A percentile compares a stretch with the other conserved stretches of the same genome.
Evolutionary conservation across 2,797 vertebrate genomes (phyloP).

Genomic region (Neosalanx taihuensis): DNA sequence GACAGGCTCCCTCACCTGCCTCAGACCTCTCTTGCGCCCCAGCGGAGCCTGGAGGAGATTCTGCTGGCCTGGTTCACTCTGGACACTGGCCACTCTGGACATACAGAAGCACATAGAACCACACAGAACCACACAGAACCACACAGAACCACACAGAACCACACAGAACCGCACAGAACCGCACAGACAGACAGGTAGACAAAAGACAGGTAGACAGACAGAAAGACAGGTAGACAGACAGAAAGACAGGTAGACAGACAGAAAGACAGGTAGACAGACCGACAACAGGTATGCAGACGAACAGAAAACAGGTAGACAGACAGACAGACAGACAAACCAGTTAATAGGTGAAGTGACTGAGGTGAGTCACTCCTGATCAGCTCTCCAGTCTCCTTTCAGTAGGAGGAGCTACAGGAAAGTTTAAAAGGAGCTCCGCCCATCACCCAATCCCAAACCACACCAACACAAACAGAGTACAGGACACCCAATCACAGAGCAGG

Average conservation of each 20-base stretch:
- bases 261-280: constrained; percentile 13
- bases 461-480: constrained; percentile 50
- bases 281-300: constrained; percentile 5
- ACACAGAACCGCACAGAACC: constrained; percentile 7
- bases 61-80: constrained; percentile 97
- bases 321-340: not conserved
- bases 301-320: not conserved
- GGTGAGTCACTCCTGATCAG: constrained; percentile 13
- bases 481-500: constrained; percentile 54
- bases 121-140: constrained; percentile 8
- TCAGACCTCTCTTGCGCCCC: constrained; percentile 90
- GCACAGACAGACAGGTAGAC: not conserved
- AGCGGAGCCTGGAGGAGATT: constrained; percentile 93
- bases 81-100: constrained; percentile 93
- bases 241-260: constrained; percentile 7
- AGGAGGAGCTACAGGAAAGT: constrained; percentile 14
- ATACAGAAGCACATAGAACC: constrained; percentile 14
- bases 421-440: not conserved
- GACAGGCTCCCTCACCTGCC: constrained; percentile 79
- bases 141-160: not conserved
- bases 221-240: not conserved
- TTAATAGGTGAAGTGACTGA: not conserved
- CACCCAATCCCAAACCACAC: constrained; percentile 9
- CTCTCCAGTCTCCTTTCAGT: constrained; percentile 7
- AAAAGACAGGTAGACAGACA: constrained; percentile 8